Evolutionary conservation across 2,888 invertebrate species (phyloP).

Genomic region (Pseudococcus longispinus): DNA sequence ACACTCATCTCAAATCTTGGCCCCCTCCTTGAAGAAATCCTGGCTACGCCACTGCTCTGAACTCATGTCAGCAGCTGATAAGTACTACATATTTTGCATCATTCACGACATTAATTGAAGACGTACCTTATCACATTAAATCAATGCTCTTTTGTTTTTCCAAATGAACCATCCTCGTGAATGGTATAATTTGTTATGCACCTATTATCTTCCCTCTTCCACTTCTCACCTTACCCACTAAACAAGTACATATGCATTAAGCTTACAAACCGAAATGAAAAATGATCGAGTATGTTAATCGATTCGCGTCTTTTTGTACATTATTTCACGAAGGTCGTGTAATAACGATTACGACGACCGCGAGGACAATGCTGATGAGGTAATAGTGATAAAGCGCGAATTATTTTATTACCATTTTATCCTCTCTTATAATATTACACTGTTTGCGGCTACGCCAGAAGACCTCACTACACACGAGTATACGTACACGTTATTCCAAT

Average conservation of each 20-base stretch:
- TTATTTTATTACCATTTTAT: constrained; percentile 15
- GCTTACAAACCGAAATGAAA: not conserved
- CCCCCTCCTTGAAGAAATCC: too few relatives aligned
- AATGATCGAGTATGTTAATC: not conserved
- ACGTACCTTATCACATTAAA: not conserved
- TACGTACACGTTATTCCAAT: not conserved
- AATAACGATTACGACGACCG: constrained; percentile 12
- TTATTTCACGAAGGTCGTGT: constrained; percentile 8
- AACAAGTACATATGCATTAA: not conserved
- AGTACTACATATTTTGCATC: too few relatives aligned
- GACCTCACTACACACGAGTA: not conserved
- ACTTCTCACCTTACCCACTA: not conserved
- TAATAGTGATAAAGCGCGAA: constrained; percentile 7
- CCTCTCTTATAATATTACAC: not conserved
- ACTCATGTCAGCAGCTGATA: too few relatives aligned
- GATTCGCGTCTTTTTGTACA: constrained; percentile 7
- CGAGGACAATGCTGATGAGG: constrained; percentile 32
- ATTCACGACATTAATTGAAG: not conserved
- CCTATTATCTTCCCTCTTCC: not conserved
- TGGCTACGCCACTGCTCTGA: too few relatives aligned
- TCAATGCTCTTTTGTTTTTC: not conserved
- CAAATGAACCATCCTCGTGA: not conserved
- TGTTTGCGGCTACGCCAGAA: not conserved
- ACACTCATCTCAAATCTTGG: too few relatives aligned
- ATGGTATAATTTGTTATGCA: not conserved